Base-by-base conservation (phyloP, 1,140 invertebrate genomes). In the Zaprionus inermis region DNA sequence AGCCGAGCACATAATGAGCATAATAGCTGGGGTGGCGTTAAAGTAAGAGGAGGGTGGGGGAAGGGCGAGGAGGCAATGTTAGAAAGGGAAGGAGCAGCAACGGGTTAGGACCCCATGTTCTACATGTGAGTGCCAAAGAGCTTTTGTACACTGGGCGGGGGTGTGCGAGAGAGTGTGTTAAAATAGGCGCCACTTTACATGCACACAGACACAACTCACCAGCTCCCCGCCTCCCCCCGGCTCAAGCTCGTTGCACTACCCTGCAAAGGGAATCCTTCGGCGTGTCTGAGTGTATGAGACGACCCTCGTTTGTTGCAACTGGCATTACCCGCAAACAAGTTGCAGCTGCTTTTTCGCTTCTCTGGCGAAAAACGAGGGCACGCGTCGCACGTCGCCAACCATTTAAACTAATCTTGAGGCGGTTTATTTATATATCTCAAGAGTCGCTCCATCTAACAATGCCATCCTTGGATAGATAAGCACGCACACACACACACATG, bases 341-440 rank as follows among this genome's bases (percentile, higher is more conserved):
- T 67, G 67, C 65, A 73, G 55, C 67, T 76, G 64, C 68, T 64
- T 57, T 78, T 67, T n/a, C 52, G 30, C 56, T 6, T 49, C 51
- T 44, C 18, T 28, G 12, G 1, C 52, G 51, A 6, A 30, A 72
- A 81, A 81, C 70, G 79, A 74, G 79, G 79, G 65, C 79, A 81
- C 18, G 44, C 44, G 68, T 81, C 74, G 74, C 79, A 81, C 74
- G 79, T 74, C 79, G 79, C 65, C 79, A 81, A 81, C 79, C 69
- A 81, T 81, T 81, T 81, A 81, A 81, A 81, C 79, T 81, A 81
- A 81, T 81, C 79, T 81, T 81, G 65, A 81, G 64, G 79, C 79
- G 73, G 79, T 81, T 81, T 81, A 81, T 81, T 81, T 81, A 81
- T 81, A 81, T 81, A 81, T 78, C 79, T 81, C 79, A 36, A 81